These are phyloP conservation scores for Tetheella fluctuosa DNA, from an alignment of 2,888 invertebrate genomes.

Conservation along the genomic window DNA sequence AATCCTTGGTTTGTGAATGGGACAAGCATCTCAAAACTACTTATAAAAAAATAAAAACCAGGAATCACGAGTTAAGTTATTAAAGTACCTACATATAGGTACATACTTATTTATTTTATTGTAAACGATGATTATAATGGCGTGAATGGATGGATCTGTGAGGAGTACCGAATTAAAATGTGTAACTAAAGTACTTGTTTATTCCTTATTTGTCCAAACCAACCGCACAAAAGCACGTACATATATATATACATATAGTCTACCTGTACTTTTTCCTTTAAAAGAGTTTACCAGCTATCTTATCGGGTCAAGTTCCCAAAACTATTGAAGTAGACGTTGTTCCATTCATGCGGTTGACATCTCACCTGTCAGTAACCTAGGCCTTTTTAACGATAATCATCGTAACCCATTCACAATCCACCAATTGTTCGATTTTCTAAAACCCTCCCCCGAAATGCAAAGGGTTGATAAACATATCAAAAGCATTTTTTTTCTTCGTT, in stretches of 20 bases:
- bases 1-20: too few relatives aligned
- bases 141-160: background rate
- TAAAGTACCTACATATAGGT: too few relatives aligned
- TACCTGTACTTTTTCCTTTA: slow-evolving; percentile 46
- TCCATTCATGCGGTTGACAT: slow-evolving; percentile 75
- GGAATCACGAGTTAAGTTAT: too few relatives aligned
- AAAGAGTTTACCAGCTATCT: slow-evolving; percentile 52
- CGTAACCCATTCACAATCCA: slow-evolving; percentile 72
- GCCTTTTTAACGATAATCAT: slow-evolving; percentile 72
- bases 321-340: slow-evolving; percentile 51
- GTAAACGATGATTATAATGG: background rate
- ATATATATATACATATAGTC: too few relatives aligned
- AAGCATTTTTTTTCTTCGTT: slow-evolving; percentile 55
- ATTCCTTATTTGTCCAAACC: slow-evolving; percentile 33
- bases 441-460: slow-evolving; percentile 70
- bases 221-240: slow-evolving; percentile 46
- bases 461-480: slow-evolving; percentile 84
- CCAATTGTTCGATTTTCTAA: slow-evolving; percentile 65
- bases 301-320: slow-evolving; percentile 68
- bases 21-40: too few relatives aligned
- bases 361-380: slow-evolving; percentile 81
- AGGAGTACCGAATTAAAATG: background rate
- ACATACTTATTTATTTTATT: too few relatives aligned
- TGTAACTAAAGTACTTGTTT: slow-evolving; percentile 20
- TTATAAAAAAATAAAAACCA: too few relatives aligned